Base-by-base conservation (phyloP, 2,888 invertebrate genomes). In the Smittia aterrima region DNA sequence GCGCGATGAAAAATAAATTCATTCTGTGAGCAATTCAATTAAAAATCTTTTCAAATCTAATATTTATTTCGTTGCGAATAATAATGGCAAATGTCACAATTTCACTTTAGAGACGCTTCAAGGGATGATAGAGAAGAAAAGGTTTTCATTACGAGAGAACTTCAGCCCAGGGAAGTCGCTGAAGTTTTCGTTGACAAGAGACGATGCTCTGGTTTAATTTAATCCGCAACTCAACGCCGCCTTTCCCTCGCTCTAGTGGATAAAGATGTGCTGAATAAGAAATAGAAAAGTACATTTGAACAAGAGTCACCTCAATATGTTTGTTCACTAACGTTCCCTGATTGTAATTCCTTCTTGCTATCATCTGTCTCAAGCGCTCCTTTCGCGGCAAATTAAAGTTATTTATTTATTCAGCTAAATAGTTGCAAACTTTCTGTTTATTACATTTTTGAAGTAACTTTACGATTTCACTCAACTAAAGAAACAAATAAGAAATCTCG, bases 11-110 rank as follows among this genome's bases (percentile, higher is more conserved):
- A 58, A 58, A 58, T n/a, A 58, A 58, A 58, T 58, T 58, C 58
- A 11, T 58, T 58, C 20, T 20, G 7, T 3, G 9, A 58, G 58
- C 58, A 58, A 58, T 58, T 58, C 58, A 58, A 58, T 58, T 58
- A 58, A 58, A 58, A 58, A 58, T 58, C 58, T 58, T 58, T 58
- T 58, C 58, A 58, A 58, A 58, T 58, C 58, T 58, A 58, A 58
- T 58, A 58, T 58, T 58, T 58, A 58, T 58, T 58, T 58, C 58
- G n/a, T 18, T 58, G 20, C 58, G 58, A 58, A 20, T 58, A 18
- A 20, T 7, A 58, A 58, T 58, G 58, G 58, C 18, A 58, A 58
- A 58, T 58, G 58, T 58, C 58, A 58, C 58, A n/a, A 58, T 58
- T 58, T 22, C 58, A 18, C 47, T 47, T n/a, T 38, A n/a, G 38